Evolutionary conservation across 2,797 vertebrate genomes (phyloP).

Genomic region (Microctenopoma lineatum): DNA sequence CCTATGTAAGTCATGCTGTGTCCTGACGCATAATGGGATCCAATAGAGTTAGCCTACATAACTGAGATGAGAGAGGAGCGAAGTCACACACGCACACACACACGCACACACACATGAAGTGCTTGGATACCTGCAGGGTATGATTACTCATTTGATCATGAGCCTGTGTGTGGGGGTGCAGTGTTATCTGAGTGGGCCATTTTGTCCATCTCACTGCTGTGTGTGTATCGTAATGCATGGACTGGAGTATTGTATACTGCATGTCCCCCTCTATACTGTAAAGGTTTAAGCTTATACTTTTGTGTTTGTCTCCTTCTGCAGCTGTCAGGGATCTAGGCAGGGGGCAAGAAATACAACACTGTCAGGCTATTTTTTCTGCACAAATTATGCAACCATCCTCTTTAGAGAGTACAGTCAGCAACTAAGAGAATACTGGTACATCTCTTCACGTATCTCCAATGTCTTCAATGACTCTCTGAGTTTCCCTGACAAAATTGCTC

Average conservation of each 20-base stretch:
- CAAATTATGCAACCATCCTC: constrained; percentile 68
- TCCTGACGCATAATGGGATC: constrained; percentile 62
- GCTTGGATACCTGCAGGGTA: constrained; percentile 65
- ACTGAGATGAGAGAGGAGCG: constrained; percentile 45
- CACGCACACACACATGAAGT: constrained; percentile 16
- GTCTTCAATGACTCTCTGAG: background rate
- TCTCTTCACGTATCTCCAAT: constrained; percentile 26
- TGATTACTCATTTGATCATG: constrained; percentile 68
- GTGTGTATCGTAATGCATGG: constrained; percentile 28
- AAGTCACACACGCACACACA: constrained; percentile 22
- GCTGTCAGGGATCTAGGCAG: constrained; percentile 20
- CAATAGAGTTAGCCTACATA: constrained; percentile 63
- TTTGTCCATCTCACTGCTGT: constrained; percentile 44
- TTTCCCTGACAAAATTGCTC: background rate
- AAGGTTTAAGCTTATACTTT: constrained; percentile 2
- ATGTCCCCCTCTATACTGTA: background rate
- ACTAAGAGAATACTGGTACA: constrained; percentile 74
- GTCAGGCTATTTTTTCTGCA: constrained; percentile 48
- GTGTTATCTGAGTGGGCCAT: constrained; percentile 44
- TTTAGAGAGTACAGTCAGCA: constrained; percentile 65
- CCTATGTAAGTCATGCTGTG: constrained; percentile 51
- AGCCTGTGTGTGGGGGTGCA: constrained; percentile 53
- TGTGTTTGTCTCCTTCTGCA: constrained; percentile 5
- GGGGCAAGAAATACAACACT: constrained; percentile 29
- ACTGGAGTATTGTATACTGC: constrained; percentile 4